Base-by-base conservation (phyloP, 2,888 invertebrate species). In the Mimachlamys varia region DNA sequence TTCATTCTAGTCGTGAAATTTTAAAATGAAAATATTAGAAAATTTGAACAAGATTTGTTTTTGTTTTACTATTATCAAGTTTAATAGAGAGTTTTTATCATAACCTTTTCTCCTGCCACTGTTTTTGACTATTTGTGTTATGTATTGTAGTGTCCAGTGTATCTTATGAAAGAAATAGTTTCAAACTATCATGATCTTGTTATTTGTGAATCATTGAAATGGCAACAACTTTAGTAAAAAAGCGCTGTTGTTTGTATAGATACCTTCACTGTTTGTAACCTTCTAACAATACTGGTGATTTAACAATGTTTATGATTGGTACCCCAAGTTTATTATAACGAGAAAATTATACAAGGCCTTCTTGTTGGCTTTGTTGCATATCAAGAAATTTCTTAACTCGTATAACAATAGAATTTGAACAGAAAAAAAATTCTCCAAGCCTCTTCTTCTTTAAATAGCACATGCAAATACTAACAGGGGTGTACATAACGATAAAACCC, bases 1-100 rank as follows among this genome's bases (percentile, higher is more conserved):
- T 22, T 76, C 76, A 76, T 76, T 76, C 76, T 76, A 76, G 76
- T 76, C 76, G 27, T 76, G 27, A 33, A 27, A 76, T 76, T 76
- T 76, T 76, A 33, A 76, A 76, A 76, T 76, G 76, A 76, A 76
- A 76, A 76, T 76, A 76, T 76, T 33, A 76, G 33, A 76, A 33
- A 76, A 22, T 33, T 76, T 76, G 76, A 76, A 53, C 53, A 76
- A 76, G 76, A 33, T 76, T 76, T 76, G 76, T 76, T 76, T 58
- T 76, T 76, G 76, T 76, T 76, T 76, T 76, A 76, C 33, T 76
- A 33, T 53, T 53, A 53, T 19, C 53, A 76, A 76, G 76, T 76
- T 76, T n/a, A n/a, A n/a, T n/a, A 76, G 27, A 76, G 76, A 76
- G 13, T 76, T 76, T 76, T 76, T 76, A 76, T 76, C 76, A 12